Evolutionary conservation across 2,888 invertebrate species (phyloP).

Genomic region (Teleogryllus oceanicus): DNA sequence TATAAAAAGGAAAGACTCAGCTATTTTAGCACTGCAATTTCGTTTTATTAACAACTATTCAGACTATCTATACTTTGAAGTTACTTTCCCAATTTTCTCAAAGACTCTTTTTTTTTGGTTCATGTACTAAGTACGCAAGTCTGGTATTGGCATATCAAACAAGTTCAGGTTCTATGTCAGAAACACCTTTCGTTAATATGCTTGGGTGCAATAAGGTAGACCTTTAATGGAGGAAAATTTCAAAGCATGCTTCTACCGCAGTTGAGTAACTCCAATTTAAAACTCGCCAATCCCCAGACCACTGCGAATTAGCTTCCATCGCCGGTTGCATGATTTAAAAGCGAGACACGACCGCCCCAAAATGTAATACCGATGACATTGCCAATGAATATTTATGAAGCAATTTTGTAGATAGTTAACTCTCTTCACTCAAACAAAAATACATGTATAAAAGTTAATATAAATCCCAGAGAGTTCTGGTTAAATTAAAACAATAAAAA

Average conservation of each 20-base stretch:
- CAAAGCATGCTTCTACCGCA: neutral
- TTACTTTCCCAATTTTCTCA: too few species aligned
- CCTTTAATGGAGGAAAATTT: neutral
- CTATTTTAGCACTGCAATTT: too few species aligned
- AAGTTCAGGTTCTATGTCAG: too few species aligned
- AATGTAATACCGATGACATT: slow-evolving; percentile 18
- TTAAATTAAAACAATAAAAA: neutral
- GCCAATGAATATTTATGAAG: slow-evolving; percentile 9
- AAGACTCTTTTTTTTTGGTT: too few species aligned
- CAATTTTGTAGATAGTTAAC: slow-evolving; percentile 18
- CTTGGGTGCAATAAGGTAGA: neutral
- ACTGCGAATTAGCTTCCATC: neutral
- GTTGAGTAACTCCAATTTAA: neutral
- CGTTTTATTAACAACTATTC: too few species aligned
- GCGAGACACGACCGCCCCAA: neutral
- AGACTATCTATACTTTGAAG: too few species aligned
- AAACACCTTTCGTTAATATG: too few species aligned
- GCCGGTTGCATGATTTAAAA: neutral
- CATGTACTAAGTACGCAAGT: too few species aligned
- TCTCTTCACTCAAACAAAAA: neutral
- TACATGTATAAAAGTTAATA: neutral
- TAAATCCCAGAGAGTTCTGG: neutral
- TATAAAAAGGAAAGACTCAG: too few species aligned
- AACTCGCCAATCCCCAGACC: neutral
- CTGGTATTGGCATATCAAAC: too few species aligned